Evolutionary conservation across 2,797 vertebrate species (phyloP).

Genomic region (Phylloscopus collybita): DNA sequence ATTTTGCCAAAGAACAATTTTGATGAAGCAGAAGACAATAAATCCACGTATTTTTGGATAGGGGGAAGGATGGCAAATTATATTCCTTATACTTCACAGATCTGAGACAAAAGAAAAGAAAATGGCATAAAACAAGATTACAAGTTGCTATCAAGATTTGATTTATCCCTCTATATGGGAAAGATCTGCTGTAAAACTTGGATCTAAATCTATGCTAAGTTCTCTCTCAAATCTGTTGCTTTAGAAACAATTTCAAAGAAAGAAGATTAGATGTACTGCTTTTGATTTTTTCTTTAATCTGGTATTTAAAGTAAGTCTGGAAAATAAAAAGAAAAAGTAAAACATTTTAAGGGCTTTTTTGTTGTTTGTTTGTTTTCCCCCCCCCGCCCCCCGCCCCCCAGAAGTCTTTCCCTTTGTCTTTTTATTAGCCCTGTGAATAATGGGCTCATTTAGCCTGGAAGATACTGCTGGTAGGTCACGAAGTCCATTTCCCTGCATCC

Average conservation of each 20-base stretch:
- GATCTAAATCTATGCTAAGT: neutral
- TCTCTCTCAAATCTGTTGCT: neutral
- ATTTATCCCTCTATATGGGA: neutral
- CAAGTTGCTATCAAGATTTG: neutral
- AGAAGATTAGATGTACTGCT: neutral
- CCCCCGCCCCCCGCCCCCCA: too few species aligned
- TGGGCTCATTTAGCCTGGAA: conserved; percentile 32
- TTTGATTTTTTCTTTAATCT: neutral
- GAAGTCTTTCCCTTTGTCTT: neutral
- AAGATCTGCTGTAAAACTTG: neutral
- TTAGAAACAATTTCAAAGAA: neutral
- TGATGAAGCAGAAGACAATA: neutral
- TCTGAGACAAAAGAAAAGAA: neutral
- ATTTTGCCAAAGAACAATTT: neutral
- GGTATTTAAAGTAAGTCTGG: neutral
- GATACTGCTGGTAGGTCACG: conserved; percentile 8
- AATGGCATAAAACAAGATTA: neutral
- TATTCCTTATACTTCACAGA: neutral
- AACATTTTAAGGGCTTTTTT: neutral
- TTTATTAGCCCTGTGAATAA: conserved; percentile 53
- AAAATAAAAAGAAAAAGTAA: neutral
- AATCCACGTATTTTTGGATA: neutral
- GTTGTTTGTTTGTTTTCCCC: neutral
- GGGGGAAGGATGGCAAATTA: neutral
- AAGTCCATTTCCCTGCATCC: neutral